These are phyloP conservation scores for Syndactyla subalaris DNA, from an alignment of 2,797 vertebrate species.

Conservation along the genomic window DNA sequence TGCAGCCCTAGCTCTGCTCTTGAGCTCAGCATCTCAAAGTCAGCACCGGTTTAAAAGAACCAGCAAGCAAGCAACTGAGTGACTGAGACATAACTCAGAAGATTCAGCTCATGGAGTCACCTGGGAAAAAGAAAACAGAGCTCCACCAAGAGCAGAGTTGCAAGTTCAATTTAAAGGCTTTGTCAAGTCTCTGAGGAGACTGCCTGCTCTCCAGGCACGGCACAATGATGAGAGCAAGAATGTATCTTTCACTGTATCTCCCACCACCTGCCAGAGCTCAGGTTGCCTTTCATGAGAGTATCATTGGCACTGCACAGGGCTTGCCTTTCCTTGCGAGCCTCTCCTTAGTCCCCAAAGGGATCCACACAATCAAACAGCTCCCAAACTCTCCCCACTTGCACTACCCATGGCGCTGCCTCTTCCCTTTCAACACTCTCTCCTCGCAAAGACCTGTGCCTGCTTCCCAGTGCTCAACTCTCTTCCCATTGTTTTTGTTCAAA, in stretches of 20 bases:
- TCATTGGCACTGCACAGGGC: not conserved
- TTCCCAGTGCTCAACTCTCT: not conserved
- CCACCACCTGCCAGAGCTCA: not conserved
- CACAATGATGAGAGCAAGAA: not conserved
- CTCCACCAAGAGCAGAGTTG: not conserved
- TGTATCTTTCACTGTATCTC: not conserved
- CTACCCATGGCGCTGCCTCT: not conserved
- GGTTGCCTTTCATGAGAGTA: not conserved
- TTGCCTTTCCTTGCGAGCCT: rapidly evolving
- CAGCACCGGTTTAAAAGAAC: not conserved
- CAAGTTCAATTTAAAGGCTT: constrained; percentile 7
- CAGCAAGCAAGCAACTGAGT: rapidly evolving
- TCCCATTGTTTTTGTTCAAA: not conserved
- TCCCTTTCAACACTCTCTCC: not conserved
- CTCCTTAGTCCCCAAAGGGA: not conserved
- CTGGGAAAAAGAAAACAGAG: constrained; percentile 23
- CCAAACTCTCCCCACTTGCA: not conserved
- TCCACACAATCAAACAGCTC: not conserved
- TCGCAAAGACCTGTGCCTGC: not conserved
- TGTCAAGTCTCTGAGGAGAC: constrained; percentile 6
- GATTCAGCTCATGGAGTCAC: not conserved
- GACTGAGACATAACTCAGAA: not conserved
- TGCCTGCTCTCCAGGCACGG: not conserved
- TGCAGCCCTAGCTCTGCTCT: not conserved
- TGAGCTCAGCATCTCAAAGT: not conserved